A percentile compares a stretch with the other conserved stretches of the same genome.
phyloP scores from a whole-genome alignment of 2,797 vertebrate species.

The Botia almorhae region DNA sequence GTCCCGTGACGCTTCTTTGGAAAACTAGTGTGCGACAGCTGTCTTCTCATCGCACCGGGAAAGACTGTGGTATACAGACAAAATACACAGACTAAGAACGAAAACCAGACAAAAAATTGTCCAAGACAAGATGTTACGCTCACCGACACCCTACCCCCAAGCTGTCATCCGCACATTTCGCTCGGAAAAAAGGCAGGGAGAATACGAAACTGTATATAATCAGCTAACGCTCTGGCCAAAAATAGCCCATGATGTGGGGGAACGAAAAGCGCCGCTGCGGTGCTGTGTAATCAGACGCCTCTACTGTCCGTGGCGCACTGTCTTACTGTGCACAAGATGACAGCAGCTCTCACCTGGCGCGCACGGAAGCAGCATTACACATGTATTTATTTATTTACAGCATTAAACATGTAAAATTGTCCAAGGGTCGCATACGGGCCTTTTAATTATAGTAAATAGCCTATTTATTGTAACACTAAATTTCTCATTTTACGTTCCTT shows the following conservation, averaged over 20 bases:
- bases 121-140: conserved; percentile 52
- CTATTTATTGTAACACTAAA: background rate
- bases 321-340: conserved; percentile 52
- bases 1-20: conserved; percentile 46
- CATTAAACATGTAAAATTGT: background rate
- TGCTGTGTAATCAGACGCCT: conserved; percentile 85
- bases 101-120: conserved; percentile 18
- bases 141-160: conserved; percentile 71
- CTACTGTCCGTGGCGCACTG: conserved; percentile 71
- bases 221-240: conserved; percentile 82
- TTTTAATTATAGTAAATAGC: no score
- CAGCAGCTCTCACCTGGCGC: background rate
- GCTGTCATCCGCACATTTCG: conserved; percentile 68
- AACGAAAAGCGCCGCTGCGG: conserved; percentile 80
- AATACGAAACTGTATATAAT: conserved; percentile 76
- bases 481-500: background rate
- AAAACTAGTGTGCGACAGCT: conserved; percentile 33
- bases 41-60: conserved; percentile 36
- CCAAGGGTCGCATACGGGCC: background rate
- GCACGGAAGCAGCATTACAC: background rate
- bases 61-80: background rate
- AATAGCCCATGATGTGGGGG: conserved; percentile 85
- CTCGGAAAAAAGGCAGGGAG: conserved; percentile 69
- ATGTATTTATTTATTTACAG: no score
- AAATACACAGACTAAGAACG: background rate